Conservation (phyloP, 2,888 invertebrate genomes). For the Chymomyza fuscimana region DNA sequence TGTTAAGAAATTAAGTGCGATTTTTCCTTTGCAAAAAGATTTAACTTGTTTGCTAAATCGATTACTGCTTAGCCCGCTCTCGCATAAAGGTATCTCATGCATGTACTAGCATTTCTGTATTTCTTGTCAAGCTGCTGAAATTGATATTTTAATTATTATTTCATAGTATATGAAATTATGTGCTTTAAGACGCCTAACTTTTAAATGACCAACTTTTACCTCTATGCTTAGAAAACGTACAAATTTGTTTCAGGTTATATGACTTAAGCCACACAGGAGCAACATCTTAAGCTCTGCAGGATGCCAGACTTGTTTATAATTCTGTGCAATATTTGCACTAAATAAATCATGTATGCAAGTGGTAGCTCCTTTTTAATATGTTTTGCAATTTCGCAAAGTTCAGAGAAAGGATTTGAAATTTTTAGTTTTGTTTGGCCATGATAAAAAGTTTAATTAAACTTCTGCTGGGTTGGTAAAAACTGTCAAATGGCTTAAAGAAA, state of each 20-base stretch:
- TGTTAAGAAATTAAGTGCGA: too few species aligned
- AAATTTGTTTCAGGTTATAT: neutral
- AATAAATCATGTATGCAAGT: too few species aligned
- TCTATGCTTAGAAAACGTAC: constrained; percentile 1
- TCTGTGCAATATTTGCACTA: neutral
- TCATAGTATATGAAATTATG: constrained; percentile 36
- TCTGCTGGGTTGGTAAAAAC: too few species aligned
- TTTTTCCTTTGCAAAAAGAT: too few species aligned
- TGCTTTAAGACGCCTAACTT: constrained; percentile 47
- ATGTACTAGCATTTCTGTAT: neutral
- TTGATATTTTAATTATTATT: constrained; percentile 70
- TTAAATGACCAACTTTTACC: constrained; percentile 62
- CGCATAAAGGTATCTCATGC: constrained; percentile 3
- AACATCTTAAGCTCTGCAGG: neutral
- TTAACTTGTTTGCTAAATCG: too few species aligned
- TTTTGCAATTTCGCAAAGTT: neutral
- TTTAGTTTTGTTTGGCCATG: too few species aligned
- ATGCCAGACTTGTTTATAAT: neutral
- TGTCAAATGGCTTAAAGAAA: neutral
- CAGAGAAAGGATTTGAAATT: neutral
- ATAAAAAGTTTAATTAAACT: too few species aligned
- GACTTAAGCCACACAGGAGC: neutral
- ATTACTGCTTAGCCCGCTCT: neutral
- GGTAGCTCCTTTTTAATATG: neutral
- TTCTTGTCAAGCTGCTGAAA: constrained; percentile 55